A percentile compares a stretch with the other conserved stretches of the same genome.
Conservation (phyloP, 1,140 invertebrate genomes). For the Ceratosolen fusciceps region DNA sequence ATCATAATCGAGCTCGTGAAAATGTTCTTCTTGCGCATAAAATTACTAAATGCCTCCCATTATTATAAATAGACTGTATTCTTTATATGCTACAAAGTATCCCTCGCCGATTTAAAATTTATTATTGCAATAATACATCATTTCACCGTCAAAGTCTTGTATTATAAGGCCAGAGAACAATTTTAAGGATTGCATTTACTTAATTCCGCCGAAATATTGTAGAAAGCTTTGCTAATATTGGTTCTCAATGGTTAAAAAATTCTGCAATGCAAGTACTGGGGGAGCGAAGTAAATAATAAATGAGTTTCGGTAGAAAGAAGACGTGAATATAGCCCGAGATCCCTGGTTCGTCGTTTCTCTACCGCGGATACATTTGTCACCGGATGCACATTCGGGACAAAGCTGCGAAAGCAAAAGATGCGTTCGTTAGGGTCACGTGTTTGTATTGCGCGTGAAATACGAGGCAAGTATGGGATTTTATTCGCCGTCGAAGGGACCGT, state of each 20-base stretch:
- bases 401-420: background rate
- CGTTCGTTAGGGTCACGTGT: conserved; percentile 34
- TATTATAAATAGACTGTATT: background rate
- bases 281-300: background rate
- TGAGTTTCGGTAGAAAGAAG: background rate
- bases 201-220: no score
- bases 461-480: conserved; percentile 37
- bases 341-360: no score
- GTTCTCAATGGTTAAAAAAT: no score
- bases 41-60: background rate
- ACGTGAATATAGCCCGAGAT: background rate
- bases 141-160: no score
- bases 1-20: background rate
- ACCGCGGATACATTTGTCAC: background rate
- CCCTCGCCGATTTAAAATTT: no score
- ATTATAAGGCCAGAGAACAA: no score
- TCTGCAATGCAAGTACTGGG: no score
- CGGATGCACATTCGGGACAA: no score
- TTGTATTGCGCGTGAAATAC: conserved; percentile 57
- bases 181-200: no score
- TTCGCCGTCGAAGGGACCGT: conserved; percentile 44
- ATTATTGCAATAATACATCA: no score
- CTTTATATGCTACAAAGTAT: no score
- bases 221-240: no score
- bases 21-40: background rate